Conservation (phyloP, 2,797 vertebrate species). For the Phalanger gymnotis region DNA sequence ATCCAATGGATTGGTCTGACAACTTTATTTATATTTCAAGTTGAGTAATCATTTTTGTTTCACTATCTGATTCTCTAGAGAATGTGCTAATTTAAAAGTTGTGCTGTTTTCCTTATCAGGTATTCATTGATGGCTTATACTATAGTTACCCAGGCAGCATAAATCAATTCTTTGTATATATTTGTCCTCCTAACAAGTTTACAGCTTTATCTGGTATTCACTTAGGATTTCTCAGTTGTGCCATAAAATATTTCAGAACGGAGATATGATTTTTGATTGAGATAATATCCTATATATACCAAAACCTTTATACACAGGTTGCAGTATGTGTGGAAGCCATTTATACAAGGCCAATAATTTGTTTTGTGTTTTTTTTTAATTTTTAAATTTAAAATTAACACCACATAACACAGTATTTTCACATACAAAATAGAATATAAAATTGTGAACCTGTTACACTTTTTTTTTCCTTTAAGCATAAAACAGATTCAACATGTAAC, state of each 20-base stretch:
- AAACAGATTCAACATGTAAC: not conserved
- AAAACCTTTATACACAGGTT: conserved; percentile 19
- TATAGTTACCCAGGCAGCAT: conserved; percentile 59
- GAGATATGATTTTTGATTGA: conserved; percentile 70
- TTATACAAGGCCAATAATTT: conserved; percentile 48
- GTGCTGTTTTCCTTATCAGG: conserved; percentile 71
- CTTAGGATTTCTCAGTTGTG: conserved; percentile 72
- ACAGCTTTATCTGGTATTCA: conserved; percentile 72
- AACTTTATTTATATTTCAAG: conserved; percentile 81
- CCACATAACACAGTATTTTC: not conserved
- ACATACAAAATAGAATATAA: not conserved
- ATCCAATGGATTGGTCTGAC: conserved; percentile 76
- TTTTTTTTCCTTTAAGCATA: not conserved
- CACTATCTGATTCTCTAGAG: conserved; percentile 73
- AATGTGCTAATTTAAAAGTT: conserved; percentile 77
- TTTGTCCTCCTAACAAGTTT: conserved; percentile 72
- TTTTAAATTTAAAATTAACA: conserved; percentile 20
- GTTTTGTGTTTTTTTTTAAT: conserved; percentile 11
- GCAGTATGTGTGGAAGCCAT: conserved; percentile 28
- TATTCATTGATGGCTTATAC: conserved; percentile 76
- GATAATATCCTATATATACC: conserved; percentile 45
- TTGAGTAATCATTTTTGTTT: conserved; percentile 80
- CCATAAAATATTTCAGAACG: conserved; percentile 65
- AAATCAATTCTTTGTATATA: conserved; percentile 72
- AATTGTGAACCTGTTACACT: not conserved